phyloP scores from a whole-genome alignment of 2,113 vertebrate genomes.

The Austrofundulus limnaeus region DNA sequence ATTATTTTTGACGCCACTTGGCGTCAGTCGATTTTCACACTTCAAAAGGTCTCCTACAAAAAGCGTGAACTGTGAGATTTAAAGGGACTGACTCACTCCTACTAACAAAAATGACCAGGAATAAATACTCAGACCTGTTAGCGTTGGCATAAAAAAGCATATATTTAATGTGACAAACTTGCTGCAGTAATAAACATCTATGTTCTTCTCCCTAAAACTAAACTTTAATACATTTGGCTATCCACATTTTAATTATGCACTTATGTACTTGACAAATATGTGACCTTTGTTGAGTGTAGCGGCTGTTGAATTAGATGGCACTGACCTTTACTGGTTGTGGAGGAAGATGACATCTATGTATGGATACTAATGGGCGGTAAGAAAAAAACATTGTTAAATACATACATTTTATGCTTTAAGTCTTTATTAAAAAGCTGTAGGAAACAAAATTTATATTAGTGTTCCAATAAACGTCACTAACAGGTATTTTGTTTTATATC shows the following conservation, averaged over 20 bases:
- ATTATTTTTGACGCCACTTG: constrained; percentile 37
- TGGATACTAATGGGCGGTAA: not conserved
- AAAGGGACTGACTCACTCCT: constrained; percentile 15
- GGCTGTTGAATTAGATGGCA: constrained; percentile 49
- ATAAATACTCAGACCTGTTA: constrained; percentile 43
- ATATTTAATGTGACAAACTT: constrained; percentile 38
- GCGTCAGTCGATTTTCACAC: constrained; percentile 61
- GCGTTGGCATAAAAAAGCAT: constrained; percentile 39
- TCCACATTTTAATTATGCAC: constrained; percentile 56
- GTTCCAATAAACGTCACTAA: no score
- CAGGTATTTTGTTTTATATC: no score
- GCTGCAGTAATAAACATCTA: constrained; percentile 53
- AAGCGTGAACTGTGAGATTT: constrained; percentile 24
- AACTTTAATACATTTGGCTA: constrained; percentile 45
- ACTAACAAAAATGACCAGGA: constrained; percentile 30
- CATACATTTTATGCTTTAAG: not conserved
- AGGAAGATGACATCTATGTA: not conserved
- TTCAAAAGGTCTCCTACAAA: constrained; percentile 59
- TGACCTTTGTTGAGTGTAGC: constrained; percentile 52
- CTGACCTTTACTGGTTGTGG: constrained; percentile 58
- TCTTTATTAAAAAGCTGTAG: not conserved
- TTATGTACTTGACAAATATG: constrained; percentile 44
- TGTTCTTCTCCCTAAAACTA: constrained; percentile 24
- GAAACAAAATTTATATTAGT: no score
- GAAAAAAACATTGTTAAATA: not conserved